These are phyloP conservation scores for Poeciliopsis paucimaculata DNA, from an alignment of 2,797 vertebrate species.

Conservation along the genomic window DNA sequence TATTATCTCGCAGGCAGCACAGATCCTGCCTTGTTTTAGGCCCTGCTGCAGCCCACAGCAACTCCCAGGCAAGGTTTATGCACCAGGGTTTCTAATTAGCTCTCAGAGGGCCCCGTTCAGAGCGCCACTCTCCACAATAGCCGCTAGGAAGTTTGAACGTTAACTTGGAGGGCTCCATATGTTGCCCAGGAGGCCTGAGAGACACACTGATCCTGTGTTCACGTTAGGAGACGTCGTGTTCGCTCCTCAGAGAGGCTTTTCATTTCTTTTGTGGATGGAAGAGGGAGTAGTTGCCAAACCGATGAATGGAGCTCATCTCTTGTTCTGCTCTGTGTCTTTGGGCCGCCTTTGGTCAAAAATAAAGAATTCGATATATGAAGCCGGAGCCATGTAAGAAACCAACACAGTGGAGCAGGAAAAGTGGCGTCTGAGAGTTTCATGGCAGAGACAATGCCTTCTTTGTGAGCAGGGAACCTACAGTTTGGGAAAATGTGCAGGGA, in stretches of 20 bases:
- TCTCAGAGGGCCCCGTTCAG: slow-evolving; percentile 82
- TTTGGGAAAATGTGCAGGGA: not conserved
- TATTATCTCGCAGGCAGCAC: slow-evolving; percentile 81
- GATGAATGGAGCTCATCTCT: slow-evolving; percentile 47
- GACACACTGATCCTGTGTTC: slow-evolving; percentile 62
- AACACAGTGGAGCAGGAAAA: slow-evolving; percentile 15
- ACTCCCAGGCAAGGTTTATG: slow-evolving; percentile 80
- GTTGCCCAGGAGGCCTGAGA: slow-evolving; percentile 81
- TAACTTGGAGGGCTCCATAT: slow-evolving; percentile 83
- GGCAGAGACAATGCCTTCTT: not conserved
- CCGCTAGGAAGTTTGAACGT: slow-evolving; percentile 77
- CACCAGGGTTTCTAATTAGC: slow-evolving; percentile 85
- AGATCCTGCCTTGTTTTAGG: slow-evolving; percentile 75
- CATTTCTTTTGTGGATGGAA: slow-evolving; percentile 37
- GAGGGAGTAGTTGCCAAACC: slow-evolving; percentile 40
- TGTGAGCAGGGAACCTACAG: slow-evolving; percentile 1
- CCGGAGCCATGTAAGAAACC: slow-evolving; percentile 5
- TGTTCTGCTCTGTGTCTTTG: slow-evolving; percentile 49
- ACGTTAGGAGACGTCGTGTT: slow-evolving; percentile 60
- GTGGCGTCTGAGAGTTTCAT: not conserved
- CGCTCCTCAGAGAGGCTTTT: slow-evolving; percentile 51
- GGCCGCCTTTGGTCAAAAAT: slow-evolving; percentile 39
- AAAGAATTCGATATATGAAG: slow-evolving; percentile 18
- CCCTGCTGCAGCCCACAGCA: slow-evolving; percentile 78
- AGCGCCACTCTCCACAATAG: slow-evolving; percentile 76